Percentiles rank a stretch among this genome's conserved stretches.
These are phyloP conservation scores for Spheniscus humboldti DNA, from an alignment of 2,797 vertebrate species.

Conservation along the genomic window DNA sequence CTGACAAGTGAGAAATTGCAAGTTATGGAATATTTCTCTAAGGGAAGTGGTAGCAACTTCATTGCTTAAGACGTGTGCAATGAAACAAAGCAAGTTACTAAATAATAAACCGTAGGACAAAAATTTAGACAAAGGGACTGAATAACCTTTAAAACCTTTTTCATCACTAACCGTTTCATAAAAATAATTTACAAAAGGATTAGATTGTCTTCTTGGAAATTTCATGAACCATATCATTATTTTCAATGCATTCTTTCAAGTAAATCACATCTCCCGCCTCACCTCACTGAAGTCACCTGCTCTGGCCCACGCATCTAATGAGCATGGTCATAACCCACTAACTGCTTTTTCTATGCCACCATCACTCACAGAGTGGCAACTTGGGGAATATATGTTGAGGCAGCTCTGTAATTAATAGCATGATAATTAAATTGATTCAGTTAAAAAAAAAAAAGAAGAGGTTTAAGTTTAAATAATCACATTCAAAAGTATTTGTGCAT, in stretches of 20 bases:
- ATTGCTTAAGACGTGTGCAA: background rate
- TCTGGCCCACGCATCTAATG: background rate
- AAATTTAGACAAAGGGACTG: background rate
- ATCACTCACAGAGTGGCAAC: background rate
- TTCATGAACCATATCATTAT: background rate
- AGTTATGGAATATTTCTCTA: constrained; percentile 12
- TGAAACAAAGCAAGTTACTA: background rate
- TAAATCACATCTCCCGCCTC: background rate
- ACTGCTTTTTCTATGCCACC: background rate
- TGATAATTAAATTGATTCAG: background rate
- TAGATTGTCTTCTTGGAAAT: background rate
- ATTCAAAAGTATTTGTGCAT: background rate
- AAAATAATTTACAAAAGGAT: background rate
- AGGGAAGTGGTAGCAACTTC: background rate
- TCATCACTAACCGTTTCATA: background rate
- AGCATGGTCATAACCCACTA: background rate
- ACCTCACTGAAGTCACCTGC: background rate
- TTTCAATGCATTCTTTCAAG: background rate
- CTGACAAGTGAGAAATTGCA: constrained; percentile 7
- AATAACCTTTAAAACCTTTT: background rate
- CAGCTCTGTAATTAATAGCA: background rate
- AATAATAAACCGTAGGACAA: background rate
- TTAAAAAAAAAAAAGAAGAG: background rate
- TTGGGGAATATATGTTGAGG: background rate
- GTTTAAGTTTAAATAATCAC: background rate